A percentile compares a stretch with the other conserved stretches of the same genome.
phyloP scores from a whole-genome alignment of 2,797 vertebrate species.

The Rhodeus uyekii region DNA sequence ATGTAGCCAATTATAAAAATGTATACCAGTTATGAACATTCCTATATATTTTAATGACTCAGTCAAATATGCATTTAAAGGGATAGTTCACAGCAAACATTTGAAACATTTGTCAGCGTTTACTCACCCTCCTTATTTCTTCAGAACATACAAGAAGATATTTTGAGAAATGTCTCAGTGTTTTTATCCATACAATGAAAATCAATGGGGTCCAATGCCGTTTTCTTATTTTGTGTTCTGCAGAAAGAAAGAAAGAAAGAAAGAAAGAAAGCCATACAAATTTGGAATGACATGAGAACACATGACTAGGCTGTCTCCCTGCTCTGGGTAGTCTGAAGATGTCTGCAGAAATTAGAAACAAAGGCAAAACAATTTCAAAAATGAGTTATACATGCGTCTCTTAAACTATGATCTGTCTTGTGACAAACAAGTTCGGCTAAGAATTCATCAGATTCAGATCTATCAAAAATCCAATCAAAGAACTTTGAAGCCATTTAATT shows the following conservation, averaged over 20 bases:
- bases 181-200: background rate
- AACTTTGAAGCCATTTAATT: background rate
- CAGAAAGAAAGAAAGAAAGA: too few relatives aligned
- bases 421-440: background rate
- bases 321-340: background rate
- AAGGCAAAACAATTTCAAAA: background rate
- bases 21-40: background rate
- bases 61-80: background rate
- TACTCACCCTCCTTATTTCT: background rate
- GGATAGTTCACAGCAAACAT: background rate
- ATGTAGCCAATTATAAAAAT: background rate
- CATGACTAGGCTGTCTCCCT: background rate
- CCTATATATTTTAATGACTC: background rate
- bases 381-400: background rate
- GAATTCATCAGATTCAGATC: background rate
- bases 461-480: conserved; percentile 18
- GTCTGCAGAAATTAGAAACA: background rate
- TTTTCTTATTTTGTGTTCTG: background rate
- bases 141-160: background rate
- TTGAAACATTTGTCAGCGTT: too few relatives aligned
- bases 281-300: background rate
- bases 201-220: background rate
- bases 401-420: background rate
- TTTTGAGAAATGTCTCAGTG: conserved; percentile 1
- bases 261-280: background rate